These are phyloP conservation scores for Lacerta viridis DNA, from an alignment of 2,797 vertebrate species.

Conservation along the genomic window DNA sequence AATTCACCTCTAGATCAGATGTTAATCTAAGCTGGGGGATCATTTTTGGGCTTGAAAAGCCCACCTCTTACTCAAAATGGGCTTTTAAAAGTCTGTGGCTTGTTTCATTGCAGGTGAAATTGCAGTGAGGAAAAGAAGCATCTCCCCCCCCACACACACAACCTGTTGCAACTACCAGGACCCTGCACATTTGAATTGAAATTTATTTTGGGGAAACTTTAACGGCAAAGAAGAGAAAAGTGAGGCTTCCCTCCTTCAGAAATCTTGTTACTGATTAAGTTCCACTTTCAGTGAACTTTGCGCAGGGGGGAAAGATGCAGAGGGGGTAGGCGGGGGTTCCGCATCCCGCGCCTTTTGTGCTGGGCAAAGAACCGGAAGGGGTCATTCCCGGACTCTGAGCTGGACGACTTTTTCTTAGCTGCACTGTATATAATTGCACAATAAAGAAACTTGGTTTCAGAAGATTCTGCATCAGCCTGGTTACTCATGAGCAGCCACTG, in stretches of 20 bases:
- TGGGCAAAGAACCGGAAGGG: no score
- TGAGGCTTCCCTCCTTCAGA: not conserved
- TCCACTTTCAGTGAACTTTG: not conserved
- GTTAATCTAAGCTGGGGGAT: not conserved
- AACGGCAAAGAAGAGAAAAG: not conserved
- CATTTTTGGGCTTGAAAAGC: not conserved
- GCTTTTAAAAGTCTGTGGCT: not conserved
- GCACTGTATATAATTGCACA: no score
- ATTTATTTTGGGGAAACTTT: not conserved
- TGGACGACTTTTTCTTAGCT: no score
- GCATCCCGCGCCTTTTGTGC: no score
- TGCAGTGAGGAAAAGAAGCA: no score
- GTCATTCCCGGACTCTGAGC: no score
- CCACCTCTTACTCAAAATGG: not conserved
- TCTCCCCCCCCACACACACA: rapidly evolving
- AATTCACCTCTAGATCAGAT: not conserved
- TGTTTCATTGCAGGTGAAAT: not conserved
- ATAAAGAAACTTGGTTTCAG: no score
- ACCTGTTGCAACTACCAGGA: not conserved
- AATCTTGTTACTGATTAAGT: not conserved
- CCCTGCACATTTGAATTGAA: not conserved
- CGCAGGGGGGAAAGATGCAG: no score
- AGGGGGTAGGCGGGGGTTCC: no score
- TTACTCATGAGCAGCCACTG: no score
- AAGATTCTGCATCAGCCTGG: no score